A percentile compares a stretch with the other conserved stretches of the same genome.
Evolutionary conservation across 2,888 invertebrate genomes (phyloP).

Genomic region (Cataglyphis rosenhaueri): DNA sequence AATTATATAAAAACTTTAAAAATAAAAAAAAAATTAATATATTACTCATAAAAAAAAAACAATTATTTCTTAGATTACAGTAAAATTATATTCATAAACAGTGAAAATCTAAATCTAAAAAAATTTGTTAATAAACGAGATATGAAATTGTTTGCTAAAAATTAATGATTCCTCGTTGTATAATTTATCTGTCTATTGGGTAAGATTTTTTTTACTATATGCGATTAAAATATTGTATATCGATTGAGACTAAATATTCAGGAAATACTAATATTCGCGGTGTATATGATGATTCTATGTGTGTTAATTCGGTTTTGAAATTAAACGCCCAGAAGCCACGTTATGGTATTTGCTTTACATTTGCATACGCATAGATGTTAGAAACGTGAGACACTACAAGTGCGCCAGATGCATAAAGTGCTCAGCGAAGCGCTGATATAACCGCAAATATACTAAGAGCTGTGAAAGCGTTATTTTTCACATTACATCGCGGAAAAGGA

Average conservation of each 20-base stretch:
- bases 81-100: not conserved
- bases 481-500: slow-evolving; percentile 24
- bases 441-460: slow-evolving; percentile 41
- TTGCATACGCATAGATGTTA: slow-evolving; percentile 23
- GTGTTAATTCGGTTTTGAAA: slow-evolving; percentile 36
- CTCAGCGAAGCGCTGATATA: slow-evolving; percentile 6
- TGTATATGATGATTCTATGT: slow-evolving; percentile 8
- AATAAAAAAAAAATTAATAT: not conserved
- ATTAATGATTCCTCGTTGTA: not conserved
- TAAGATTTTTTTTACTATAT: not conserved
- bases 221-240: not conserved
- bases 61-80: not conserved
- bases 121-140: not conserved
- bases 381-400: not conserved
- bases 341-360: slow-evolving; percentile 36
- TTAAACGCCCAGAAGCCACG: slow-evolving; percentile 6
- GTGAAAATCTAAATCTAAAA: not conserved
- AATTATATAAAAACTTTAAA: not conserved
- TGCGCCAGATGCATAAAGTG: slow-evolving; percentile 25
- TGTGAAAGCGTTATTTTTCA: slow-evolving; percentile 53
- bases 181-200: not conserved
- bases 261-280: not conserved
- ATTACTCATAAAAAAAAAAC: not conserved
- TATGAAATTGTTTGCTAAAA: not conserved
- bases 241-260: not conserved